A percentile compares a stretch with the other conserved stretches of the same genome.
Evolutionary conservation across 2,113 vertebrate species (phyloP).

Genomic region (Microcebus lehilahytsara): DNA sequence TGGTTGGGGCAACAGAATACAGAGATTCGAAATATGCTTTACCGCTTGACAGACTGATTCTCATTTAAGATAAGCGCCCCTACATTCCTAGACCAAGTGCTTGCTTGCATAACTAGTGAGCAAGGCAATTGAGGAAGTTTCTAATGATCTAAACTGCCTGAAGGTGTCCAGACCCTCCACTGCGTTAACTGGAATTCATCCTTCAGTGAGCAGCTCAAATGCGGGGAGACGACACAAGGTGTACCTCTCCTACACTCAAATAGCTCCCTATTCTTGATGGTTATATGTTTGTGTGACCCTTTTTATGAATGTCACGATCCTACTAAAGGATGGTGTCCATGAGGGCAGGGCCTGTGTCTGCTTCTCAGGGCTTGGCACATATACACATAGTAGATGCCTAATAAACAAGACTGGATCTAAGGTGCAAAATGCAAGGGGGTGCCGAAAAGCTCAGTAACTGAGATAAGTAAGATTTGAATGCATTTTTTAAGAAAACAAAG

Average conservation of each 20-base stretch:
- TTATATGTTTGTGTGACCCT: fast-evolving
- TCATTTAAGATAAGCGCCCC: slow-evolving; percentile 4
- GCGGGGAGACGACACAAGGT: fast-evolving
- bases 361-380: not conserved
- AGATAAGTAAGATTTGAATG: not conserved
- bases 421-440: not conserved
- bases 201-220: not conserved
- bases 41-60: slow-evolving; percentile 10
- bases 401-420: not conserved
- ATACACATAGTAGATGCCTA: fast-evolving
- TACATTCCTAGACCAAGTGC: slow-evolving; percentile 34
- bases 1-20: not conserved
- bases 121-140: not conserved
- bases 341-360: not conserved
- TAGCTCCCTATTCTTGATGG: not conserved
- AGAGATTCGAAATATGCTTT: slow-evolving; percentile 23
- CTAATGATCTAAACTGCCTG: not conserved
- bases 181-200: not conserved
- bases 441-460: not conserved
- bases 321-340: not conserved
- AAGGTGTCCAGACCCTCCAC: not conserved
- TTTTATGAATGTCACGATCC: not conserved
- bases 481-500: not conserved
- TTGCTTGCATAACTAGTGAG: slow-evolving; percentile 20
- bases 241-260: not conserved